phyloP scores from a whole-genome alignment of 2,888 invertebrate genomes.

The Scotopteryx bipunctaria region DNA sequence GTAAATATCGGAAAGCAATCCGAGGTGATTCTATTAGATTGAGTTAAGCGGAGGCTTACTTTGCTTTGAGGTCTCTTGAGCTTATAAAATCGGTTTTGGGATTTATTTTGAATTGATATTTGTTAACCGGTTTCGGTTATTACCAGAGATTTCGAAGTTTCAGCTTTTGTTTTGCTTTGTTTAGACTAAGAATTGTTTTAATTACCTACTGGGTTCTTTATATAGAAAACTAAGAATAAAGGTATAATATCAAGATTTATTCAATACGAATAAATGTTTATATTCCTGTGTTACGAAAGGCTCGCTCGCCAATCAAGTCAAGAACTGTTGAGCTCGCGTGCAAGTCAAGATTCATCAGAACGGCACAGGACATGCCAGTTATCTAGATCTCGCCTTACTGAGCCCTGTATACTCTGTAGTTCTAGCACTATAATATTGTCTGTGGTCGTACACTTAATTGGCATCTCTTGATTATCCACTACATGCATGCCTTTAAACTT shows the following conservation, averaged over 20 bases:
- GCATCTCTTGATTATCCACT: conserved; percentile 56
- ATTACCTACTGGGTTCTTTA: no score
- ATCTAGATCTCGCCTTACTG: conserved; percentile 66
- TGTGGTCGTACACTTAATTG: conserved; percentile 55
- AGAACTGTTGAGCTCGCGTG: conserved; percentile 62
- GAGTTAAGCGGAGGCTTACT: conserved; percentile 67
- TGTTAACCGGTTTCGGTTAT: no score
- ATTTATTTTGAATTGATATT: conserved; percentile 52
- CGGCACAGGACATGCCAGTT: conserved; percentile 46
- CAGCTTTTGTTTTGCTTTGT: not conserved
- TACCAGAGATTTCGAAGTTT: no score
- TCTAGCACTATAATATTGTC: conserved; percentile 1
- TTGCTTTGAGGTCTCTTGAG: conserved; percentile 56
- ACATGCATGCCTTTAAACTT: conserved; percentile 34
- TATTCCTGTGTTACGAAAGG: conserved; percentile 28
- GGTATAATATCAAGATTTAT: conserved; percentile 8
- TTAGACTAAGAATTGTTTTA: not conserved
- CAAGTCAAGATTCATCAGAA: conserved; percentile 59
- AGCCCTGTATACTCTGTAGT: conserved; percentile 37
- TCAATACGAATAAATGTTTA: conserved; percentile 22
- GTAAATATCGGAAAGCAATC: conserved; percentile 82
- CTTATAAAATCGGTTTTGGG: conserved; percentile 40
- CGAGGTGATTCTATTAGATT: conserved; percentile 80
- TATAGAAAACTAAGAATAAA: no score
- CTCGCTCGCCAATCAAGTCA: conserved; percentile 39